These are phyloP conservation scores for Catharus minimus DNA, from an alignment of 2,113 vertebrate species.

Conservation along the genomic window DNA sequence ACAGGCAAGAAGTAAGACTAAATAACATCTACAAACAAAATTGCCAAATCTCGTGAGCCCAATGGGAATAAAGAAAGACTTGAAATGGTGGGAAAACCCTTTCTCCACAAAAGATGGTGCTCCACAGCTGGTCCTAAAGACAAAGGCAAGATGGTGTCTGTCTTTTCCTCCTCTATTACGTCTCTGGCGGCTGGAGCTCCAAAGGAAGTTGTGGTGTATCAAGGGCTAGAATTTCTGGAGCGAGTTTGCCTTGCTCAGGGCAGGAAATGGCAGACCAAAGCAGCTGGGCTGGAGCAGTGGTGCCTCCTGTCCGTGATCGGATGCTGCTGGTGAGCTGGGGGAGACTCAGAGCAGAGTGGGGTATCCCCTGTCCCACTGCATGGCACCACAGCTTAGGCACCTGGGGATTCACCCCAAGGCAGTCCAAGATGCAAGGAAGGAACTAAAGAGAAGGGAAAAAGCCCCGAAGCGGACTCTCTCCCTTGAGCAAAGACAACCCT, in stretches of 20 bases:
- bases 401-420: not conserved
- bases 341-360: rapidly evolving
- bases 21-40: not conserved
- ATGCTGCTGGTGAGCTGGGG: rapidly evolving
- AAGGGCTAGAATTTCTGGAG: not conserved
- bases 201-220: not conserved
- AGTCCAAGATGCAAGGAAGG: not conserved
- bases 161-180: not conserved
- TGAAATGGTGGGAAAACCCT: not conserved
- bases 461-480: rapidly evolving
- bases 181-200: not conserved
- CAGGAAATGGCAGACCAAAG: not conserved
- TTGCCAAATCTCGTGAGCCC: not conserved
- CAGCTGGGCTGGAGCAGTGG: not conserved
- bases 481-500: rapidly evolving
- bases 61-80: not conserved
- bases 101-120: not conserved
- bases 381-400: no score
- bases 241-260: rapidly evolving
- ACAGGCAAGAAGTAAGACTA: not conserved
- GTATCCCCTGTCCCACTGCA: rapidly evolving
- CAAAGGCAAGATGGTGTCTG: not conserved
- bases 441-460: not conserved
- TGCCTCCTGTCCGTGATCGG: rapidly evolving
- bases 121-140: not conserved